Conservation (phyloP, 2,113 vertebrate species). For the Gobiocypris rarus region DNA sequence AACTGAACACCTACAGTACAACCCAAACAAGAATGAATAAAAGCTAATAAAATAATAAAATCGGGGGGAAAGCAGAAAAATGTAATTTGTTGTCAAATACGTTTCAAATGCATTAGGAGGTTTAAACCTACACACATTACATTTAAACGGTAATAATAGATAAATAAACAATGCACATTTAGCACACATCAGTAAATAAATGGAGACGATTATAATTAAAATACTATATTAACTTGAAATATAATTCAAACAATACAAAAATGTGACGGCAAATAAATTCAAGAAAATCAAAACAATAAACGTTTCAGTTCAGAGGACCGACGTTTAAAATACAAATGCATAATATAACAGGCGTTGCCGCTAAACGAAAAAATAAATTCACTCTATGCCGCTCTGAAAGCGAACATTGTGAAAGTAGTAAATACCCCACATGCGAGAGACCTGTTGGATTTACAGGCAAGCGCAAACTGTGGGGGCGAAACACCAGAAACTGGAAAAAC, state of each 20-base stretch:
- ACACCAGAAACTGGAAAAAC: constrained; percentile 59
- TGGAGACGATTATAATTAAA: neutral
- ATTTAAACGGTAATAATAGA: neutral
- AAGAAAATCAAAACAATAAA: neutral
- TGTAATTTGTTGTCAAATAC: too few species aligned
- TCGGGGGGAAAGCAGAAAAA: too few species aligned
- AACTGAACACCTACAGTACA: neutral
- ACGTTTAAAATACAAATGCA: neutral
- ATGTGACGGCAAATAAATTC: neutral
- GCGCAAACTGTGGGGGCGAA: neutral
- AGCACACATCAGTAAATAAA: neutral
- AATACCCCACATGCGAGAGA: constrained; percentile 27
- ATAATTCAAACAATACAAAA: neutral
- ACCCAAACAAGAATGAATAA: neutral
- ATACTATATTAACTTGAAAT: too few species aligned
- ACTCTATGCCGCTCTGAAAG: constrained; percentile 28
- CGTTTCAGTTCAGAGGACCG: neutral
- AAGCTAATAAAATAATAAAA: neutral
- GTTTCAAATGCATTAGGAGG: neutral
- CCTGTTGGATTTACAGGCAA: constrained; percentile 28
- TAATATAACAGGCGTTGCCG: neutral
- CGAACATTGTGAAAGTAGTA: constrained; percentile 48
- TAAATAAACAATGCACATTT: neutral
- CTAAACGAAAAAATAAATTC: constrained; percentile 6
- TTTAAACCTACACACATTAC: neutral